Percentiles rank a stretch among this genome's conserved stretches.
These are phyloP conservation scores for Halcyon leucocephala DNA, from an alignment of 2,797 vertebrate genomes.

Conservation along the genomic window DNA sequence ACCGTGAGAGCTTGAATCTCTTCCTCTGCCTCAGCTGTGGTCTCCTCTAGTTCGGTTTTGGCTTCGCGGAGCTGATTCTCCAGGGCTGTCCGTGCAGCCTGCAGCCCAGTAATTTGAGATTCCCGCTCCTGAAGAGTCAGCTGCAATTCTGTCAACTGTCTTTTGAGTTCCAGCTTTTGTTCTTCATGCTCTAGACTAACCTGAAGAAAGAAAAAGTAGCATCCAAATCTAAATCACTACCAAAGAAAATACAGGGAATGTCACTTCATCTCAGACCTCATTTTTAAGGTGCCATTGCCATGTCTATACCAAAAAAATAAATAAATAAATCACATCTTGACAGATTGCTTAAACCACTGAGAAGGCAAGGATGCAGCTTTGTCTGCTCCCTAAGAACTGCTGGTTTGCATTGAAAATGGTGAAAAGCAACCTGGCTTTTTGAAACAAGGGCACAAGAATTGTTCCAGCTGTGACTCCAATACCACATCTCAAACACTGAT, in stretches of 20 bases:
- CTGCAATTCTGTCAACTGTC: slow-evolving; percentile 93
- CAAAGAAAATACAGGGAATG: background rate
- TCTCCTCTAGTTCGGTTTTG: slow-evolving; percentile 94
- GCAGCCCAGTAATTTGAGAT: slow-evolving; percentile 91
- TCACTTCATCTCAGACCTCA: background rate
- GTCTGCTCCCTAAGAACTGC: background rate
- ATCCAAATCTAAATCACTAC: background rate
- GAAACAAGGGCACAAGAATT: background rate
- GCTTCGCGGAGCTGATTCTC: slow-evolving; percentile 93
- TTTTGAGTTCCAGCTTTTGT: slow-evolving; percentile 93
- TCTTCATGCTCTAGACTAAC: slow-evolving; percentile 94
- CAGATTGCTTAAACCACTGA: background rate
- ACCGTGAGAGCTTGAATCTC: slow-evolving; percentile 96
- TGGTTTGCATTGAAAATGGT: background rate
- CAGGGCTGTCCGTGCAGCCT: slow-evolving; percentile 89
- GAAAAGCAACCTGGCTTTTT: background rate
- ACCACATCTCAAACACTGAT: background rate
- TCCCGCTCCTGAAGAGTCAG: slow-evolving; percentile 93
- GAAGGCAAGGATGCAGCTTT: background rate
- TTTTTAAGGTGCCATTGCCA: background rate
- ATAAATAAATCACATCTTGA: background rate
- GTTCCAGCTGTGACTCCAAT: background rate
- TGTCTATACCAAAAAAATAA: background rate
- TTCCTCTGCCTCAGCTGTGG: slow-evolving; percentile 94
- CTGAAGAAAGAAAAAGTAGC: slow-evolving; percentile 64